A percentile compares a stretch with the other conserved stretches of the same genome.
phyloP scores from a whole-genome alignment of 2,888 invertebrate species.

The Mythimna loreyi region DNA sequence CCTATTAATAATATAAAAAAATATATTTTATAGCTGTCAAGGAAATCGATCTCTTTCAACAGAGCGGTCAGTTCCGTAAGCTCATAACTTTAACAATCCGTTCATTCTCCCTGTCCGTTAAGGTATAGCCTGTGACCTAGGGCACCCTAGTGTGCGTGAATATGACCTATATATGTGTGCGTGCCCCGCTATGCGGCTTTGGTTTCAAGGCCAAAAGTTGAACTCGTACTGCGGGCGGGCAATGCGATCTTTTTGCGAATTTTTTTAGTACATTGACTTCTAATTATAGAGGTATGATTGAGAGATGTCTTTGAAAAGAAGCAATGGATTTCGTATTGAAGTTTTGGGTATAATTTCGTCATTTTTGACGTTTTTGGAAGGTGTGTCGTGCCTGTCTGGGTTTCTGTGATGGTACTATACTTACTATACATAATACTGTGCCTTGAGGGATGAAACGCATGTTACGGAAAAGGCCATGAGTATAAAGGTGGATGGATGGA shows the following conservation, averaged over 20 bases:
- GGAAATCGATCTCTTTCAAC: not conserved
- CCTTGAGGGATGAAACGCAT: too few relatives aligned
- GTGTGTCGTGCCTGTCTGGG: not conserved
- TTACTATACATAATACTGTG: too few relatives aligned
- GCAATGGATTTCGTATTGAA: conserved; percentile 27
- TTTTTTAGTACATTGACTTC: conserved; percentile 6
- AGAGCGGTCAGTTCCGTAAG: not conserved
- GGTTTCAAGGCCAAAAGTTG: conserved; percentile 62
- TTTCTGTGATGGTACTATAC: not conserved
- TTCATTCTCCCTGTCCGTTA: not conserved
- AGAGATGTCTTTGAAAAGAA: not conserved
- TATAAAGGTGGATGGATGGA: too few relatives aligned
- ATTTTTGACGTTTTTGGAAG: not conserved
- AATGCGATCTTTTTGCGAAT: conserved; percentile 8
- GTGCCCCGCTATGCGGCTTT: conserved; percentile 58
- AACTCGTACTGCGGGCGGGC: conserved; percentile 42
- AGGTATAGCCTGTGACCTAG: conserved; percentile 35
- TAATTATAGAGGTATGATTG: not conserved
- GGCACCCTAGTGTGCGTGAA: conserved; percentile 40
- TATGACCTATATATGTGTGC: conserved; percentile 34
- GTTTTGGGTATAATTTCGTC: not conserved
- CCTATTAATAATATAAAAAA: too few relatives aligned
- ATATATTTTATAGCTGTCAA: too few relatives aligned
- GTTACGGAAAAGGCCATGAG: too few relatives aligned
- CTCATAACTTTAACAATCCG: not conserved